phyloP scores from a whole-genome alignment of 2,797 vertebrate species.

The Hoplostethus atlanticus region DNA sequence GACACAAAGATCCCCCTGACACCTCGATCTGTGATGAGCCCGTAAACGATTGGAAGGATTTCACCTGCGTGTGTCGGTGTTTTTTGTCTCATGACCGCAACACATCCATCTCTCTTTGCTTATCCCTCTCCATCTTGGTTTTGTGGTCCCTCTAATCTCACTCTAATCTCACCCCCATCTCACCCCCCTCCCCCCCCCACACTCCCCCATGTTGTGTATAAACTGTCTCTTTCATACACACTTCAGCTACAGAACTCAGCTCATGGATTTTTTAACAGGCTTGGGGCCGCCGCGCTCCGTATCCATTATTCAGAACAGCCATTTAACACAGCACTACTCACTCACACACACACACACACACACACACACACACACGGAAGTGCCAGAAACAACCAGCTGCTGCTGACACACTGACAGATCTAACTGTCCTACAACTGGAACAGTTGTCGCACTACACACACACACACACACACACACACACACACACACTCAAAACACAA shows the following conservation, averaged over 20 bases:
- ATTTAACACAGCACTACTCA: conserved; percentile 57
- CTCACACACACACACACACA: conserved; percentile 32
- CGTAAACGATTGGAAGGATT: conserved; percentile 10
- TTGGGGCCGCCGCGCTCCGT: conserved; percentile 22
- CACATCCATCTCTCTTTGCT: not conserved
- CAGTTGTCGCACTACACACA: conserved; percentile 38
- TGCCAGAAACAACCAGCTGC: conserved; percentile 20
- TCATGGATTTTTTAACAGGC: conserved; percentile 69
- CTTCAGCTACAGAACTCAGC: conserved; percentile 50
- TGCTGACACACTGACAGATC: conserved; percentile 36
- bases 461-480: conserved; percentile 31
- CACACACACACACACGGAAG: conserved; percentile 6
- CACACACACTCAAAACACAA: conserved; percentile 25
- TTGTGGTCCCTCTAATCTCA: conserved; percentile 8
- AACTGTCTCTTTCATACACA: conserved; percentile 15
- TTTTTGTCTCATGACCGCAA: not conserved
- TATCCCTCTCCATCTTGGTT: not conserved
- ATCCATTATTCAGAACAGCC: conserved; percentile 65
- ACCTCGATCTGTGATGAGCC: too few species aligned
- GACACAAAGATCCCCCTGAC: too few species aligned
- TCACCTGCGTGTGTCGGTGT: too few species aligned
- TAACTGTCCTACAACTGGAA: conserved; percentile 39
- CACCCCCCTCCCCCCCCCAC: conserved; percentile 10
- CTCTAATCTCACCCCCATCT: conserved; percentile 1
- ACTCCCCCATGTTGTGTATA: not conserved